Percentiles rank a stretch among this genome's conserved stretches.
Conservation (phyloP, 2,113 vertebrate species). For the Silurus meridionalis region DNA sequence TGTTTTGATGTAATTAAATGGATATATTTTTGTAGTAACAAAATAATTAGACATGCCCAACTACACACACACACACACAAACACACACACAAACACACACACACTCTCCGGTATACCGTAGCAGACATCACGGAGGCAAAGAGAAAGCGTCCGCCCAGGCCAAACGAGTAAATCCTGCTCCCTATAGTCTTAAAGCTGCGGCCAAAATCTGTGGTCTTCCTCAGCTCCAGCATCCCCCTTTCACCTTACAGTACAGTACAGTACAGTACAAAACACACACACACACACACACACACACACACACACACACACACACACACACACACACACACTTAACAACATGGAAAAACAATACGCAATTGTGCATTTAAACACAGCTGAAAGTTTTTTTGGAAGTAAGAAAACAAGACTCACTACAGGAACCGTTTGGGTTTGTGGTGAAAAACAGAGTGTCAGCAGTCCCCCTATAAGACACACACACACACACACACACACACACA, state of each 20-base stretch:
- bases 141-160: slow-evolving; percentile 85
- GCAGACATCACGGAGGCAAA: slow-evolving; percentile 92
- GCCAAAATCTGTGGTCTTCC: slow-evolving; percentile 82
- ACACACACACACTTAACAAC: not conserved
- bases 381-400: not conserved
- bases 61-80: slow-evolving; percentile 2
- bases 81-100: not conserved
- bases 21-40: not conserved
- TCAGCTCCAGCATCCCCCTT: slow-evolving; percentile 79
- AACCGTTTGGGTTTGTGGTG: slow-evolving; percentile 78
- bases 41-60: not conserved
- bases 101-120: slow-evolving; percentile 67
- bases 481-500: not conserved
- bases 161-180: slow-evolving; percentile 86
- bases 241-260: slow-evolving; percentile 70
- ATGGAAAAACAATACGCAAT: not conserved
- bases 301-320: not conserved
- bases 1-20: not conserved
- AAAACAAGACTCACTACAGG: slow-evolving; percentile 81
- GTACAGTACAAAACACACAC: slow-evolving; percentile 16
- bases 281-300: not conserved
- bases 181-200: slow-evolving; percentile 80
- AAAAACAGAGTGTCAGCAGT: slow-evolving; percentile 78
- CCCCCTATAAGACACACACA: slow-evolving; percentile 70
- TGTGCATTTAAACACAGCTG: not conserved